Evolutionary conservation across 2,113 vertebrate species (phyloP), one percentile per base, ranked within the genome.

Genomic region (Myotis lucifugus): DNA sequence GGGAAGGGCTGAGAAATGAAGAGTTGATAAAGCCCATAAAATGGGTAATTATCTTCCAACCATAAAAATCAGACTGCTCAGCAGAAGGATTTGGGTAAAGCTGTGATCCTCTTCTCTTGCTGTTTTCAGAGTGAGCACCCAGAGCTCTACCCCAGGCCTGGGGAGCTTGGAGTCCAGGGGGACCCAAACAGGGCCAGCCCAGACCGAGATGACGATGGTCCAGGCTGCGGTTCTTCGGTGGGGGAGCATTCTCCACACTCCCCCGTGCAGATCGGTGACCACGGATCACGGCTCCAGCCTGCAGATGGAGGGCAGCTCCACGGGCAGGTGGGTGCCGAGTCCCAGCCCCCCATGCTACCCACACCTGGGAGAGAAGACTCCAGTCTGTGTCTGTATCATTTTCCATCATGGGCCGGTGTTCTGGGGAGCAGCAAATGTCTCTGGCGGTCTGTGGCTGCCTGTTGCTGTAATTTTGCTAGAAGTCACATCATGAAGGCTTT

Each of bases 241-340:
- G 96, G 97, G 82, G 98, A 98, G 86, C 98, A 98, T 97, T 96
- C 98, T 89, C 98, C 97, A 37, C 98, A 84, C 88, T 95, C 97
- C 54, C 94, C 94, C 0, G 84, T 37, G 0, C 98, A 99, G 79
- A 94, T 74, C 19, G 72, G 93, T 1, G 99, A 99, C 8, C 95
- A 96, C 0, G 97, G 97, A 19, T 97, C 98, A 1, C 97, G 98
- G 54, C 97, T 99, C 76, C 98, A 98, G 76, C 99, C 98, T 54
- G 97, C 98, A 7, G 99, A 99, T 1, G 92, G 98, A 95, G 97
- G 98, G 50, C 99, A 99, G 98, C 98, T 99, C 85, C 99, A 99
- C 78, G 99, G 99, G 98, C 99, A 99, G 99, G 99, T 99, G 98
- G 50, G 83, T 21, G 19, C 79, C 12, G 0, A 59, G 23, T n/a